Percentiles rank a stretch among this genome's conserved stretches.
Conservation (phyloP, 2,797 vertebrate genomes). For the Sebastes itinus region DNA sequence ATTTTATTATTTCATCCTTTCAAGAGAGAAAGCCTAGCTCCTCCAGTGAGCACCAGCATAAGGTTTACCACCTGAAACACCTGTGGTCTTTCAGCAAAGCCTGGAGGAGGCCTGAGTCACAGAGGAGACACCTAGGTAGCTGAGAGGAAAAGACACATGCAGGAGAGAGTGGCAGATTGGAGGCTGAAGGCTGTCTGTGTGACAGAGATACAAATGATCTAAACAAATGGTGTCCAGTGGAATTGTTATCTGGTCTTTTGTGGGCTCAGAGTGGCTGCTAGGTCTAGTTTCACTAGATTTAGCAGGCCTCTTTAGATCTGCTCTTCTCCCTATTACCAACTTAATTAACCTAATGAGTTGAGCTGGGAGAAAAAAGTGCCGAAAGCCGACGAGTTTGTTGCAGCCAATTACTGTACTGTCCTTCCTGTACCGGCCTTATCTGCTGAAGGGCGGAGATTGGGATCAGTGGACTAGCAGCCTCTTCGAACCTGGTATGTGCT, state of each 20-base stretch:
- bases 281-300: constrained; percentile 23
- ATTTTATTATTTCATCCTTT: neutral
- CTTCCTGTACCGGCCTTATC: constrained; percentile 64
- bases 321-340: constrained; percentile 46
- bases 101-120: neutral
- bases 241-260: constrained; percentile 5
- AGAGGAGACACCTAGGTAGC: neutral
- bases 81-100: constrained; percentile 19
- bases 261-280: neutral
- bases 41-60: neutral
- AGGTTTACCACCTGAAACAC: constrained; percentile 17
- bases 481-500: constrained; percentile 45
- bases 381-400: constrained; percentile 59
- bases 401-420: constrained; percentile 66
- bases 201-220: neutral
- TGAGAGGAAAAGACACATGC: neutral
- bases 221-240: constrained; percentile 9
- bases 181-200: constrained; percentile 19
- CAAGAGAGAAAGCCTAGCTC: neutral
- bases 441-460: constrained; percentile 63
- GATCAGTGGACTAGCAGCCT: constrained; percentile 64
- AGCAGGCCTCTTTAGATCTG: constrained; percentile 41
- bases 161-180: neutral
- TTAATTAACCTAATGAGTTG: constrained; percentile 71
- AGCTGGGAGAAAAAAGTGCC: constrained; percentile 15